Evolutionary conservation across 1,140 invertebrate species (phyloP), one percentile per base, ranked within the genome.

Genomic region (Nephila pilipes): DNA sequence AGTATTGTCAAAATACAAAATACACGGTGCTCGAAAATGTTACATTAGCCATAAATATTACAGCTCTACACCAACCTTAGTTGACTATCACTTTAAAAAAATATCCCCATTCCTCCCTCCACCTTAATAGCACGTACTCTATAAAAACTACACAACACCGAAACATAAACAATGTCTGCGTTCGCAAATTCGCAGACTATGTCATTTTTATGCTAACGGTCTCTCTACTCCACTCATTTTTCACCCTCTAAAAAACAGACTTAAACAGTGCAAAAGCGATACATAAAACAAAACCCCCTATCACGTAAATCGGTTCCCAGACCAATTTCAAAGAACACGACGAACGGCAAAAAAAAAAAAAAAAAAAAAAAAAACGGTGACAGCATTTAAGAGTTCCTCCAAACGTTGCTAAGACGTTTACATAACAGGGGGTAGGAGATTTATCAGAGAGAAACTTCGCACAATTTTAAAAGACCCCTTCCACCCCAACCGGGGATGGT

Each of bases 371-470:
- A 75, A 75, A 75, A 18, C 6, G 69, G 14, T 75, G 69, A 75
- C 69, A 75, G 32, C 69, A 75, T 75, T 75, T 69, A 29, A 32
- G 29, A 36, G 18, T 32, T 32, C 29, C 25, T 36, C 18, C 69
- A 32, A 32, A 12, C 14, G 18, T 29, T 32, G 10, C 29, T 32
- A 20, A 75, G 69, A 75, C 69, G 69, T 75, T 75, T 75, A 75
- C 69, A 75, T 75, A 75, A 75, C 69, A 75, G 18, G 18, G 25
- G 29, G 18, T 36, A 18, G 69, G 16, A 18, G 18, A 12, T 32
- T 75, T 75, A 75, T 75, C 69, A 18, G 29, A 32, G 32, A 75
- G 32, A 75, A 32, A 32, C 69, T 75, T 75, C 69, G 29, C 65
- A 32, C 69, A 75, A 75, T 75, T 75, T 75, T 75, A 75, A 75